These are phyloP conservation scores for Sebastes iracundus DNA, from an alignment of 2,797 vertebrate genomes.

Conservation along the genomic window DNA sequence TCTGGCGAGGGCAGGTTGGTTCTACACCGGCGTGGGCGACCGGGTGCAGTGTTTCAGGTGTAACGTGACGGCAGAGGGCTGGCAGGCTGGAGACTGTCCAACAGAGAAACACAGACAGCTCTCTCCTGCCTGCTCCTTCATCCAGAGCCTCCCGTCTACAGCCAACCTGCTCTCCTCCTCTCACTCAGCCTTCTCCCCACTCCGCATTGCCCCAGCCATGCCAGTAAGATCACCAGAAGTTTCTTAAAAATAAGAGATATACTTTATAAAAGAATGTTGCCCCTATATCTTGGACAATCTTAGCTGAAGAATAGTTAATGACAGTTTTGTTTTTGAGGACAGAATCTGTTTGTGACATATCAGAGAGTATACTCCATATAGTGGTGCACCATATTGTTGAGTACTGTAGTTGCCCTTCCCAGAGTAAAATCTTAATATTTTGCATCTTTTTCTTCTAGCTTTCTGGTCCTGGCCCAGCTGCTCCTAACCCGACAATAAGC, in stretches of 20 bases:
- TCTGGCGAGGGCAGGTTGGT: constrained; percentile 95
- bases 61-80: constrained; percentile 90
- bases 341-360: background rate
- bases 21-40: constrained; percentile 92
- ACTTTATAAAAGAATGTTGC: background rate
- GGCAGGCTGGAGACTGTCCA: constrained; percentile 93
- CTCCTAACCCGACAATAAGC: constrained; percentile 53
- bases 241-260: background rate
- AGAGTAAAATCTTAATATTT: background rate
- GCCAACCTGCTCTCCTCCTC: constrained; percentile 86
- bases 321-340: background rate
- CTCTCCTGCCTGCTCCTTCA: constrained; percentile 91
- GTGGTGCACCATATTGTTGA: background rate
- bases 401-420: background rate
- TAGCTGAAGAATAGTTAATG: background rate
- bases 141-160: constrained; percentile 86
- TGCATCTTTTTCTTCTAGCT: constrained; percentile 30
- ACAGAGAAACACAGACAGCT: constrained; percentile 91
- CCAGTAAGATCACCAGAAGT: constrained; percentile 65
- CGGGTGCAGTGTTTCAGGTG: constrained; percentile 94
- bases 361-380: background rate
- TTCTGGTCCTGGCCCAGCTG: constrained; percentile 66
- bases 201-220: constrained; percentile 75
- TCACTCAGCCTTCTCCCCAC: constrained; percentile 87
- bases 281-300: background rate